These are phyloP conservation scores for Notarius quadriscutis DNA, from an alignment of 2,113 vertebrate genomes.

Conservation along the genomic window DNA sequence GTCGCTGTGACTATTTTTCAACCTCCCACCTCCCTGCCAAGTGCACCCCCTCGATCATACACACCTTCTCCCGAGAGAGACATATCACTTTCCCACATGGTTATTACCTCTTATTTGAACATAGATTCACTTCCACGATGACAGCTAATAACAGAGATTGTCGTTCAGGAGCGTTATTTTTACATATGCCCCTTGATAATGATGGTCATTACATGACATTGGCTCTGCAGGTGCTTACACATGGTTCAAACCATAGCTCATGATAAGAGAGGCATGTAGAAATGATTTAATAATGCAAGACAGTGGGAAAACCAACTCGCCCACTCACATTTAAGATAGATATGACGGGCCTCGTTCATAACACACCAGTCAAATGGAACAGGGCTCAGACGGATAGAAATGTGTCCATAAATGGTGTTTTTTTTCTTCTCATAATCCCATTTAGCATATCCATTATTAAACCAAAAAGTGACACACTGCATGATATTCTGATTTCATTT, in stretches of 20 bases:
- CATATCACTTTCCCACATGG: constrained; percentile 91
- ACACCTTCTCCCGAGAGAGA: constrained; percentile 67
- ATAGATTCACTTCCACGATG: constrained; percentile 91
- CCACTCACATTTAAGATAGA: constrained; percentile 51
- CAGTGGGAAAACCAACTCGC: constrained; percentile 51
- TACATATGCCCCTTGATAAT: constrained; percentile 81
- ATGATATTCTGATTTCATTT: constrained; percentile 49
- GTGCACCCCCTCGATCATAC: constrained; percentile 45
- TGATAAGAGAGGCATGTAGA: constrained; percentile 43
- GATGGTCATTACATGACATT: constrained; percentile 74
- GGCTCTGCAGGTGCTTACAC: constrained; percentile 45
- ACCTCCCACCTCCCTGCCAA: constrained; percentile 60
- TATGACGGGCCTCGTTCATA: constrained; percentile 58
- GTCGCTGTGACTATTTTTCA: constrained; percentile 90
- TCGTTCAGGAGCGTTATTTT: constrained; percentile 83
- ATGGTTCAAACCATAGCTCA: constrained; percentile 29
- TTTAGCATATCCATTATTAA: constrained; percentile 57
- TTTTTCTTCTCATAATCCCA: constrained; percentile 21
- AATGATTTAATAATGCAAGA: constrained; percentile 62
- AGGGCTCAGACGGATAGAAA: constrained; percentile 41
- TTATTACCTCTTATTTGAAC: constrained; percentile 98
- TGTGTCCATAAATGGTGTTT: constrained; percentile 39
- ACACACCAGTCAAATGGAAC: constrained; percentile 32
- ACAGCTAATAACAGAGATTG: constrained; percentile 95
- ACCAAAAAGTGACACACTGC: background rate